Base-by-base conservation (phyloP, 2,888 invertebrate genomes). In the Philhelius pedissequus region DNA sequence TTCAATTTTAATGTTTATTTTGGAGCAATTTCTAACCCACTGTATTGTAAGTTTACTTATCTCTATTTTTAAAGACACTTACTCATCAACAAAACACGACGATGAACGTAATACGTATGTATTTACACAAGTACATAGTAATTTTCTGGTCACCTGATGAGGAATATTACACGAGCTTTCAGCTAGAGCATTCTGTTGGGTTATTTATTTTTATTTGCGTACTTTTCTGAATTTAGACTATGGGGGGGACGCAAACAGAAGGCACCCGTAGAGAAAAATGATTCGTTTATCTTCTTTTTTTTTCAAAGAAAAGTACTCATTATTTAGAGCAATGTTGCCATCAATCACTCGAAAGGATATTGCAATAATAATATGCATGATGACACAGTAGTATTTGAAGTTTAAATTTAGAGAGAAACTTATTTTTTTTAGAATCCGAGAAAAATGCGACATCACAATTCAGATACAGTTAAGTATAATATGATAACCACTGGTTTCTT, bases 21-120 rank as follows among this genome's bases (percentile, higher is more conserved):
- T 13, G 7, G 4, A 48, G 5, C 22, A n/a, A 48, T 25, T 30
- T 20, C 3, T 35, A 3, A 1, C 56, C 56, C 56, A 56, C 56
- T 32, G 56, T 56, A 1, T 7, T 56, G 27, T 9, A 27, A 52
- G 15, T 52, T 52, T 15, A 56, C 48, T 66, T 76, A 69, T 78
- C 73, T 60, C 66, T 82, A 82, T 82, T 82, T 82, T 45, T 78
- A 78, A 73, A 78, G 30, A 68, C 60, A 77, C 77, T 71, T 78
- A 73, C 78, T 82, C 82, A 78, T 76, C 56, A 56, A 62, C 56
- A 56, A 62, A 56, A 69, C 54, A 76, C 64, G 66, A 40, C 69
- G 35, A 75, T 43, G 71, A 54, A 52, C 45, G 58, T 58, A 48
- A 35, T 27, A 62, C 43, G 30, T 22, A 11, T 43, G n/a, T n/a